Percentiles rank a stretch among this genome's conserved stretches.
phyloP scores from a whole-genome alignment of 2,888 invertebrate species.

The Parnassius smintheus region DNA sequence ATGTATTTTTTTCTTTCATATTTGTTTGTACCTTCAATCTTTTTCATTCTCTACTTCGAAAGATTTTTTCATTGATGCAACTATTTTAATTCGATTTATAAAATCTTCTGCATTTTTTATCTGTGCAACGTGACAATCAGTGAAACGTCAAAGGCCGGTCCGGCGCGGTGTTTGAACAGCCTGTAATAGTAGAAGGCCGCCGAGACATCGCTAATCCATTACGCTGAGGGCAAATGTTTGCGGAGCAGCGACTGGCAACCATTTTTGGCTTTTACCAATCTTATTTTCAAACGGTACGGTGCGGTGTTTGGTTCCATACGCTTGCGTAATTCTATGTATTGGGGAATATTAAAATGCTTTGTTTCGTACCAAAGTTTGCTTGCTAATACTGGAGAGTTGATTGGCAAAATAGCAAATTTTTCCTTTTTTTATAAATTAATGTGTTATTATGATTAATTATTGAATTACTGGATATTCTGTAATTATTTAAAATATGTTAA shows the following conservation, averaged over 20 bases:
- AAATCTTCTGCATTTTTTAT: slow-evolving; percentile 11
- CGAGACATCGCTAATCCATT: slow-evolving; percentile 37
- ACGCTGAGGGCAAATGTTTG: slow-evolving; percentile 34
- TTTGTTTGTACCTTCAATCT: no score
- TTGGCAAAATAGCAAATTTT: no score
- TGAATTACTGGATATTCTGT: no score
- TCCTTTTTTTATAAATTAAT: no score
- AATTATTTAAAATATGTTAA: no score
- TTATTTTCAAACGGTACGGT: slow-evolving; percentile 14
- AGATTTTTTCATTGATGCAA: no score
- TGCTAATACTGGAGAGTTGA: no score
- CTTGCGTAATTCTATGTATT: slow-evolving; percentile 21
- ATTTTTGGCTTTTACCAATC: slow-evolving; percentile 29
- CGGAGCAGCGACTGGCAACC: slow-evolving; percentile 26
- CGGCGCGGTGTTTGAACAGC: slow-evolving; percentile 31
- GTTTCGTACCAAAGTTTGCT: no score
- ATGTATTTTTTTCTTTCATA: no score
- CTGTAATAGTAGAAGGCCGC: slow-evolving; percentile 42
- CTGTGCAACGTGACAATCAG: slow-evolving; percentile 13
- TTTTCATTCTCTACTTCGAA: no score
- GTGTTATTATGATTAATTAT: no score
- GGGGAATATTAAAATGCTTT: neutral
- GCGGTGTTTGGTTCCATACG: slow-evolving; percentile 25
- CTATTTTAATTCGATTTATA: neutral
- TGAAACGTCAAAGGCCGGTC: slow-evolving; percentile 14